Base-by-base conservation (phyloP, 1,140 invertebrate genomes). In the Maconellicoccus hirsutus region DNA sequence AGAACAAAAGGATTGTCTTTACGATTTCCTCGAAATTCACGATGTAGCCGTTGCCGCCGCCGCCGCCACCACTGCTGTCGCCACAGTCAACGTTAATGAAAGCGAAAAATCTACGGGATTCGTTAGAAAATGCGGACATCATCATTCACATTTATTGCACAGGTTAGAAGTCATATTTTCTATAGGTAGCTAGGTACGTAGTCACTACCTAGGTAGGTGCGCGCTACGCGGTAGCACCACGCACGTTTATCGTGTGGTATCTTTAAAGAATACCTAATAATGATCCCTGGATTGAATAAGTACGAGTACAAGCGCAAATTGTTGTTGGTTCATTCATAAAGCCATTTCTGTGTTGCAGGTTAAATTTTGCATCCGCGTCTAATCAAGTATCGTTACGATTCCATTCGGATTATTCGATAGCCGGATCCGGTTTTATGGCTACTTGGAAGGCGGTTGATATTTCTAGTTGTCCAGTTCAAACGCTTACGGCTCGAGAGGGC, bases 1-100 rank as follows among this genome's bases (percentile, higher is more conserved):
- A 77, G 81, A 81, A 71, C 89, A 92, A 78, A 79, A 83, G 22
- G 83, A 90, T 72, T 92, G 89, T 75, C 81, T 91, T 0, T 92
- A 91, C 77, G 90, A 92, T 78, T 90, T 83, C 78, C 79, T 91
- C 23, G 39, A 70, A 42, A 38, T 52, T 70, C 23, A 39, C 14
- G 8, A 69, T 21, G n/a, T n/a, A n/a, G n/a, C n/a, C n/a, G n/a
- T n/a, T n/a, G n/a, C n/a, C 61, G 25, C 39, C 26, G 38, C 73
- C 26, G 59, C 26, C 29, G 59, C 39, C 19, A 33, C 22, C 29
- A 33, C 4, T 33, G n/a, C n/a, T n/a, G n/a, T n/a, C n/a, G n/a
- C n/a, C n/a, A n/a, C n/a, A n/a, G n/a, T n/a, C n/a, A n/a, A n/a
- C n/a, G n/a, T n/a, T n/a, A 38, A 38, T 14, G 33, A 14, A 38